phyloP scores from a whole-genome alignment of 2,113 vertebrate species.

The Semnornis frantzii region DNA sequence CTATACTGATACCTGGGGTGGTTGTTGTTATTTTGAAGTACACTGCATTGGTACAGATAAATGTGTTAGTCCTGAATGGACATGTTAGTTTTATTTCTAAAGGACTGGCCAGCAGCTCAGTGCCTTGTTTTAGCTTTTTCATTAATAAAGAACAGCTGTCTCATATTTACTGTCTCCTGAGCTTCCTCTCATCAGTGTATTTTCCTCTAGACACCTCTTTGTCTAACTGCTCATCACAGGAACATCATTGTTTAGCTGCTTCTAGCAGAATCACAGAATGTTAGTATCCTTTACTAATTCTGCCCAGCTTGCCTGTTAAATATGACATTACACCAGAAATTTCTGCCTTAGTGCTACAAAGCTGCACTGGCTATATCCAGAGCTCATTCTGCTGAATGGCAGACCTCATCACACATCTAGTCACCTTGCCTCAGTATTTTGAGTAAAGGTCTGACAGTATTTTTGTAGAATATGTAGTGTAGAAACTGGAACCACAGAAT shows the following conservation, averaged over 20 bases:
- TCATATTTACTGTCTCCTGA: neutral
- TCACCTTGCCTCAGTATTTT: neutral
- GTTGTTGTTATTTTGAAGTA: neutral
- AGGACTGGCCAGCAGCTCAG: neutral
- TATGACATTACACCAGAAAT: neutral
- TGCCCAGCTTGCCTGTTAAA: neutral
- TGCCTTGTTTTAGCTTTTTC: neutral
- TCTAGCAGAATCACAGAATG: too few species aligned
- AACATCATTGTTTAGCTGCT: too few species aligned
- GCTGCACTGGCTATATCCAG: neutral
- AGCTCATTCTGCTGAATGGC: neutral
- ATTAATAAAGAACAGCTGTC: neutral
- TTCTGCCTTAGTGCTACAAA: neutral
- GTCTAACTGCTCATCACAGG: neutral
- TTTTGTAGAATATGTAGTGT: neutral
- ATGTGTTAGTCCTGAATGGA: neutral
- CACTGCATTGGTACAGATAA: neutral
- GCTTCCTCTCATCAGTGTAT: neutral
- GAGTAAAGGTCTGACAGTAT: neutral
- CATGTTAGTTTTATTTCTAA: neutral
- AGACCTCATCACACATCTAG: neutral
- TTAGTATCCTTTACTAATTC: neutral
- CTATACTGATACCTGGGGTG: too few species aligned
- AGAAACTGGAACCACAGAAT: neutral
- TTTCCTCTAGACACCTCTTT: neutral